A percentile compares a stretch with the other conserved stretches of the same genome.
phyloP scores from a whole-genome alignment of 1,140 invertebrate species.

The Megalonaias nervosa region DNA sequence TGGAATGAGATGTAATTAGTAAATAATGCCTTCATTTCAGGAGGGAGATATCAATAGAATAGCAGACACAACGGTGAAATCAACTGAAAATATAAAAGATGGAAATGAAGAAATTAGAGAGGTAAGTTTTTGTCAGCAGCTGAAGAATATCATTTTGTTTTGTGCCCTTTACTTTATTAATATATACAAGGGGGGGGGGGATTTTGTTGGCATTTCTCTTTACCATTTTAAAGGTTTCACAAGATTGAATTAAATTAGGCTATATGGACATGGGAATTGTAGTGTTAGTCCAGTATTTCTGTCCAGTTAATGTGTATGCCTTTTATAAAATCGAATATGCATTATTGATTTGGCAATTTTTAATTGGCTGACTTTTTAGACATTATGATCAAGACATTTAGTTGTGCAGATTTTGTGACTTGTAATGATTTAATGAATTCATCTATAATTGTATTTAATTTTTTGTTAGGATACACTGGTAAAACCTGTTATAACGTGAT shows the following conservation, averaged over 20 bases:
- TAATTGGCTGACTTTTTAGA: not conserved
- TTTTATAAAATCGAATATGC: not conserved
- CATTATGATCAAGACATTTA: too few species aligned
- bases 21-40: constrained; percentile 50
- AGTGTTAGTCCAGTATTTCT: not conserved
- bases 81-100: constrained; percentile 95
- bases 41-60: constrained; percentile 94
- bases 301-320: not conserved
- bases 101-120: constrained; percentile 94
- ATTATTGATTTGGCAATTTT: not conserved
- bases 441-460: too few species aligned
- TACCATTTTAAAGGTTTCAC: too few species aligned
- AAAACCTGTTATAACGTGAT: too few species aligned
- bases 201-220: too few species aligned
- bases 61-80: constrained; percentile 87
- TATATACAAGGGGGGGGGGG: not conserved
- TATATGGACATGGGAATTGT: too few species aligned
- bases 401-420: too few species aligned
- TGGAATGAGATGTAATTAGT: not conserved
- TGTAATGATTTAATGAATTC: too few species aligned
- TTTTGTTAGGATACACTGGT: too few species aligned
- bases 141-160: not conserved
- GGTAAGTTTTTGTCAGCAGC: constrained; percentile 50
- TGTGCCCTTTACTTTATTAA: not conserved
- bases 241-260: too few species aligned